Evolutionary conservation across 2,797 vertebrate genomes (phyloP).

Genomic region (Lacerta bilineata): DNA sequence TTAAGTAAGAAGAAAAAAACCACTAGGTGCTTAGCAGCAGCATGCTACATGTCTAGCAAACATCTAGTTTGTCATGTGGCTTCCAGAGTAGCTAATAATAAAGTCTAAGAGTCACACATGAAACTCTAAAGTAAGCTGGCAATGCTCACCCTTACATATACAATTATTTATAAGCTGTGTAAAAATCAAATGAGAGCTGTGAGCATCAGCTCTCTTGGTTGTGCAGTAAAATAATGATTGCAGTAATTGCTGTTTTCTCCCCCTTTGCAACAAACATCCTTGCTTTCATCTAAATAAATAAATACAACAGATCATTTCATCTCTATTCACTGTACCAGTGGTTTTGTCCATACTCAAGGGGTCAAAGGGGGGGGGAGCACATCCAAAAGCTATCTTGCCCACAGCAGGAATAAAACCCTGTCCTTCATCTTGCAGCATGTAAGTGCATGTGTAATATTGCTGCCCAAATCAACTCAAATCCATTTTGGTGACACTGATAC

Average conservation of each 20-base stretch:
- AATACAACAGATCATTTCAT: conserved; percentile 30
- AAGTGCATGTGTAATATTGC: conserved; percentile 19
- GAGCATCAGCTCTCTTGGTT: conserved; percentile 44
- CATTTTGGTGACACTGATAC: conserved; percentile 16
- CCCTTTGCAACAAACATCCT: conserved; percentile 26
- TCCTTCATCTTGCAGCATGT: conserved; percentile 14
- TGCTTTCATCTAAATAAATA: conserved; percentile 54
- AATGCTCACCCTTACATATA: conserved; percentile 33
- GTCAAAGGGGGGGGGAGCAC: not conserved
- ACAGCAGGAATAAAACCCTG: conserved; percentile 8
- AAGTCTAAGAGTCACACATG: conserved; percentile 7
- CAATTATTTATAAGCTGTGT: conserved; percentile 34
- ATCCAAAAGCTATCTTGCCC: not conserved
- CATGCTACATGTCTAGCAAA: no score
- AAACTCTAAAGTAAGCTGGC: conserved; percentile 44
- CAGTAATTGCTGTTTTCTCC: conserved; percentile 24
- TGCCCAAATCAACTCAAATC: conserved; percentile 26
- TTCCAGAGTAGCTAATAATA: not conserved
- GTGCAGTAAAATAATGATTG: conserved; percentile 47
- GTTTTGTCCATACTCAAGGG: conserved; percentile 23
- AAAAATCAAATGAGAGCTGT: conserved; percentile 29
- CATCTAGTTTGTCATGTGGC: no score
- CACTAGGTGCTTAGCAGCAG: no score
- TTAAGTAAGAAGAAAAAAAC: no score
- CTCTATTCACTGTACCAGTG: conserved; percentile 11